These are phyloP conservation scores for Calycopis cecrops DNA, from an alignment of 1,140 invertebrate genomes.

Conservation along the genomic window DNA sequence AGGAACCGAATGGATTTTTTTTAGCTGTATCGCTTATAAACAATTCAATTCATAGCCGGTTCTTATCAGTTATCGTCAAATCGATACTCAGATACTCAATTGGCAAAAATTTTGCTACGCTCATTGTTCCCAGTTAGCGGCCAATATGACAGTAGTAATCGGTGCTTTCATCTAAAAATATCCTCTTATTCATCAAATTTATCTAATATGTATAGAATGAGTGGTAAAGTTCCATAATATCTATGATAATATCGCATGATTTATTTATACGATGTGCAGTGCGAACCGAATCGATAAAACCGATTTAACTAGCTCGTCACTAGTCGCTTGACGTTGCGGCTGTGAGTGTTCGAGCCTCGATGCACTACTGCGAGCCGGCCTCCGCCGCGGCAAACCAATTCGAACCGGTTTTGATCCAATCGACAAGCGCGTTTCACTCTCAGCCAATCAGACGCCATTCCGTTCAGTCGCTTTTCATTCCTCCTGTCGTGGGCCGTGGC, in stretches of 20 bases:
- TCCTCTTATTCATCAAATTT: not conserved
- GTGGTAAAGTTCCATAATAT: not conserved
- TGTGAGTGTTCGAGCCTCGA: conserved; percentile 20
- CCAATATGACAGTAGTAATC: conserved; percentile 26
- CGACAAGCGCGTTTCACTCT: conserved; percentile 47
- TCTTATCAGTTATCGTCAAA: conserved; percentile 38
- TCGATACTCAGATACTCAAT: conserved; percentile 40
- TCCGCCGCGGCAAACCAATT: conserved; percentile 55
- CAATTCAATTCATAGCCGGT: conserved; percentile 35
- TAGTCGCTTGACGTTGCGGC: conserved; percentile 39
- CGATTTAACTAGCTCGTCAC: conserved; percentile 38
- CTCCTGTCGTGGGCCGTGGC: conserved; percentile 32
- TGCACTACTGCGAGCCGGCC: conserved; percentile 59
- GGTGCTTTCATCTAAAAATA: conserved; percentile 23
- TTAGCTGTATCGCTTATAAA: not conserved
- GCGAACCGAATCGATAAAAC: conserved; percentile 36
- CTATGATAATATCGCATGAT: not conserved
- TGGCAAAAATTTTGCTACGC: conserved; percentile 41
- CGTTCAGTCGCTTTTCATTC: conserved; percentile 47
- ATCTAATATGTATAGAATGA: not conserved
- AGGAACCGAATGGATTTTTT: too few relatives aligned
- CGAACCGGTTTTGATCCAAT: conserved; percentile 63
- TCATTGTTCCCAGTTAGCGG: conserved; percentile 47
- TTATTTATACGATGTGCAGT: not conserved
- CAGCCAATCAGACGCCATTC: conserved; percentile 59